Evolutionary conservation across 2,888 invertebrate genomes (phyloP).

Genomic region (Nephrocerus scutellatus): DNA sequence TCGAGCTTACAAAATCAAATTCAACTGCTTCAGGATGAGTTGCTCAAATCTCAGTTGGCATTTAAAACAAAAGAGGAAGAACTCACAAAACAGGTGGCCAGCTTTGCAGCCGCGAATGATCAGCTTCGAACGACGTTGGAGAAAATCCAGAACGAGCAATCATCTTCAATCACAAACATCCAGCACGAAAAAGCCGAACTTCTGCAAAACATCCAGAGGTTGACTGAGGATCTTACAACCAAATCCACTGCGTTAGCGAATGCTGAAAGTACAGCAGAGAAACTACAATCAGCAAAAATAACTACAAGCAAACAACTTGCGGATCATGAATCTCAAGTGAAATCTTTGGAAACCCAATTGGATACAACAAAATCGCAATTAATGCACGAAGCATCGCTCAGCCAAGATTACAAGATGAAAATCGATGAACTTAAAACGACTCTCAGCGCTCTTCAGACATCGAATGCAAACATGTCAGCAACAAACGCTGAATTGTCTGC

Average conservation of each 20-base stretch:
- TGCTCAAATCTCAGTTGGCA: slow-evolving; percentile 25
- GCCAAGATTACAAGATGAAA: slow-evolving; percentile 32
- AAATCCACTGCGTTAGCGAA: slow-evolving; percentile 18
- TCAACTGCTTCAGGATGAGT: slow-evolving; percentile 25
- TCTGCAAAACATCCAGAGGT: slow-evolving; percentile 18
- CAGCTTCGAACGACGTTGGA: slow-evolving; percentile 18
- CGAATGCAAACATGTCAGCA: slow-evolving; percentile 35
- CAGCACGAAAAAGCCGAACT: slow-evolving; percentile 21
- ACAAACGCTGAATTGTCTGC: slow-evolving; percentile 35
- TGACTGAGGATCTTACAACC: slow-evolving; percentile 18
- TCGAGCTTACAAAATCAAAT: slow-evolving; percentile 24
- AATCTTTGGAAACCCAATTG: slow-evolving; percentile 29
- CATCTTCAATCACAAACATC: slow-evolving; percentile 11
- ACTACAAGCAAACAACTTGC: slow-evolving; percentile 22
- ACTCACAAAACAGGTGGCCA: slow-evolving; percentile 23
- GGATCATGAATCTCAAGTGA: slow-evolving; percentile 22
- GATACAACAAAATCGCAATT: slow-evolving; percentile 30
- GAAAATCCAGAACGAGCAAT: slow-evolving; percentile 20
- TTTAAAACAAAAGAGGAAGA: slow-evolving; percentile 25
- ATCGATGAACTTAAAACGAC: slow-evolving; percentile 33
- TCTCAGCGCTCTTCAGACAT: slow-evolving; percentile 32
- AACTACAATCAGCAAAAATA: slow-evolving; percentile 25
- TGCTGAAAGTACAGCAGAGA: slow-evolving; percentile 20
- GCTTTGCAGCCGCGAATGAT: slow-evolving; percentile 16
- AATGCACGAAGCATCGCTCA: slow-evolving; percentile 30